These are phyloP conservation scores for Tipula helvola DNA, from an alignment of 2,888 invertebrate species.

Conservation along the genomic window DNA sequence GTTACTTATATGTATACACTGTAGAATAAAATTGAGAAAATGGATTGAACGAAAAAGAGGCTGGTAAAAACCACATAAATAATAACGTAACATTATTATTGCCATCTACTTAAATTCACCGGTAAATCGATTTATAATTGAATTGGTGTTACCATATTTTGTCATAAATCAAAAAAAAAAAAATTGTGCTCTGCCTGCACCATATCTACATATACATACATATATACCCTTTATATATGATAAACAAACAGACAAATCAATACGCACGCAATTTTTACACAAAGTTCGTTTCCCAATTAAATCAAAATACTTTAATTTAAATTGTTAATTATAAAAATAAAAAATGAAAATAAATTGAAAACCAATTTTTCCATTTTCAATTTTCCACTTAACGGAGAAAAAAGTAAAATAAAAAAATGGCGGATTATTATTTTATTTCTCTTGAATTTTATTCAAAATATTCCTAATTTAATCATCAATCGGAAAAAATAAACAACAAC, in stretches of 20 bases:
- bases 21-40: too few species aligned
- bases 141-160: background rate
- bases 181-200: background rate
- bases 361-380: background rate
- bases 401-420: background rate
- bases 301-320: background rate
- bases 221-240: background rate
- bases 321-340: background rate
- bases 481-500: background rate
- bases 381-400: background rate
- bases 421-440: background rate
- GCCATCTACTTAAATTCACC: background rate
- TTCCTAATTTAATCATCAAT: background rate
- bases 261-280: background rate
- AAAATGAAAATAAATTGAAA: background rate
- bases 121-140: background rate
- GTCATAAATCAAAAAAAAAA: background rate
- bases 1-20: background rate
- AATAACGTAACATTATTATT: background rate
- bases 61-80: background rate
- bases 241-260: background rate
- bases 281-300: background rate
- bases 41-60: background rate
- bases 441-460: background rate
- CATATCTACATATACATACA: background rate